Percentiles rank a stretch among this genome's conserved stretches.
phyloP scores from a whole-genome alignment of 2,113 vertebrate species.

The Puntigrus tetrazona region DNA sequence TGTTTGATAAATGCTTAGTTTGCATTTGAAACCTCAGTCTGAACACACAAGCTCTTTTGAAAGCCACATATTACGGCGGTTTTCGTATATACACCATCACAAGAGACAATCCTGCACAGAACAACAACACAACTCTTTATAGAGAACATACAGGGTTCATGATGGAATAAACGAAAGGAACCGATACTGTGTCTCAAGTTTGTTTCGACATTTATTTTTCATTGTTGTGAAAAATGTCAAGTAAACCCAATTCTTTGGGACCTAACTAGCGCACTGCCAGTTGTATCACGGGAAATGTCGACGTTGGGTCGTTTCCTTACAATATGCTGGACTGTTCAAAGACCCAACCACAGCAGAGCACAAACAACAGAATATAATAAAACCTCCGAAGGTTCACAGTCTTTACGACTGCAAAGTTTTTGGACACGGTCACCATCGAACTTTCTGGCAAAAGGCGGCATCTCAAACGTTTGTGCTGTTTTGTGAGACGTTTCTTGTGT shows the following conservation, averaged over 20 bases:
- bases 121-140: neutral
- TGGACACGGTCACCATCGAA: neutral
- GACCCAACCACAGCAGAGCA: slow-evolving; percentile 35
- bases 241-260: slow-evolving; percentile 55
- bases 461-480: slow-evolving; percentile 53
- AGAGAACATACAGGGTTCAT: slow-evolving; percentile 44
- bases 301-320: slow-evolving; percentile 3
- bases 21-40: slow-evolving; percentile 13
- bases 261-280: slow-evolving; percentile 55
- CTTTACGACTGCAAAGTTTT: neutral
- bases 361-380: neutral
- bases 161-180: slow-evolving; percentile 37
- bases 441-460: neutral
- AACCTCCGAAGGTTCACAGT: slow-evolving; percentile 14
- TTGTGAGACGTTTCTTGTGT: slow-evolving; percentile 63
- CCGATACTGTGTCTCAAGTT: slow-evolving; percentile 52
- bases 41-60: neutral
- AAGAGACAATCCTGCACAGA: slow-evolving; percentile 41
- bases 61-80: neutral
- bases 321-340: slow-evolving; percentile 44
- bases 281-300: slow-evolving; percentile 29
- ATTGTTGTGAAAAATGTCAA: slow-evolving; percentile 55
- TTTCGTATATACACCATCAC: slow-evolving; percentile 65
- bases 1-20: slow-evolving; percentile 11
- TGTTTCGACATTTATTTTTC: slow-evolving; percentile 45